Conservation (phyloP, 2,888 invertebrate species). For the Athetis lepigone region DNA sequence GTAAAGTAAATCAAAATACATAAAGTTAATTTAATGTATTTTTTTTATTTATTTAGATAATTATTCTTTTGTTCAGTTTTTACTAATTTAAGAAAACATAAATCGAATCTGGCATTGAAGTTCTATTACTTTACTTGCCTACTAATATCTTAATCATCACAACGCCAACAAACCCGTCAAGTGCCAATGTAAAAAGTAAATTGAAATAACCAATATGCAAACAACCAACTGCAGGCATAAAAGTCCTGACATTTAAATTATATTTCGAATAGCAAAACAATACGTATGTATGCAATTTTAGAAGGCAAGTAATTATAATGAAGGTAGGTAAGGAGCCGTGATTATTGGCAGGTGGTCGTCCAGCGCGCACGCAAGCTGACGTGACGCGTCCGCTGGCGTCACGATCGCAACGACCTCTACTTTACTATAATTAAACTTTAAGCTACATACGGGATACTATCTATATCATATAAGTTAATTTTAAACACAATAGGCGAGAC, state of each 20-base stretch:
- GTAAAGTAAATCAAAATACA: no score
- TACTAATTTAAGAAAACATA: no score
- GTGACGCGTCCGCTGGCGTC: slow-evolving; percentile 73
- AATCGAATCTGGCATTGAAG: no score
- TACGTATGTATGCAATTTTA: slow-evolving; percentile 71
- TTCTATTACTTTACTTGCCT: no score
- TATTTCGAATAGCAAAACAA: slow-evolving; percentile 41
- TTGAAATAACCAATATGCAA: neutral
- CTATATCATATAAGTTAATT: slow-evolving; percentile 5
- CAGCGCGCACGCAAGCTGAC: slow-evolving; percentile 83
- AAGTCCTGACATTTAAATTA: slow-evolving; percentile 19
- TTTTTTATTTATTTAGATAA: no score
- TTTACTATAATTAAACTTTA: slow-evolving; percentile 77
- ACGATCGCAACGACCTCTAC: slow-evolving; percentile 71
- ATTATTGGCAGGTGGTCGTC: slow-evolving; percentile 82
- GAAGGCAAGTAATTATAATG: slow-evolving; percentile 74
- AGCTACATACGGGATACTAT: slow-evolving; percentile 30
- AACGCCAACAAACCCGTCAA: no score
- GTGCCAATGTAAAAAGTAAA: neutral
- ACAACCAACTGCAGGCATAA: neutral
- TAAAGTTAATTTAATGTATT: no score
- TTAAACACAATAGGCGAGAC: neutral
- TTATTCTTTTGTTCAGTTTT: no score
- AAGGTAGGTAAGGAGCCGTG: slow-evolving; percentile 72
- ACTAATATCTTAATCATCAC: no score